Evolutionary conservation across 1,140 invertebrate species (phyloP), one percentile per base, ranked within the genome.

Genomic region (Matsumurasca onukii): DNA sequence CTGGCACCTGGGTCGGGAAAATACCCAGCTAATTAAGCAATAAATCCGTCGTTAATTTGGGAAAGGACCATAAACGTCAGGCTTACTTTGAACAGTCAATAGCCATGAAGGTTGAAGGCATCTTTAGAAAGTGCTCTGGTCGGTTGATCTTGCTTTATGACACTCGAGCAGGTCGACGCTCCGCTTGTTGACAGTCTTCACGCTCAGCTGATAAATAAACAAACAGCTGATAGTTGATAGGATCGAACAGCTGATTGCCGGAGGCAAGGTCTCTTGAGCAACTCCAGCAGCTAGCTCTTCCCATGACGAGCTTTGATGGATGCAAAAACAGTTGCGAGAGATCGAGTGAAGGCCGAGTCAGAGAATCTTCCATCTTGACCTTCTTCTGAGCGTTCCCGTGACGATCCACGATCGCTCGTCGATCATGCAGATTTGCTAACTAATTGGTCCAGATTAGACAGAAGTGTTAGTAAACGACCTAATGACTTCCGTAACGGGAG

Each of bases 301-400:
- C 55, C 55, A 59, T 59, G 55, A 59, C 24, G 55, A 17, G 34
- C n/a, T 25, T 59, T 59, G 24, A 52, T 52, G 49, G 22, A 52
- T 52, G 49, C 49, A 52, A 52, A 52, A 52, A 52, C 34, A 39
- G 34, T 39, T 39, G 34, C 34, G 34, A 39, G 34, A 39, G 34
- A 39, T 39, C 34, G 17, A 9, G 5, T 17, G 34, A 39, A 39
- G 34, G 34, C 34, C 17, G 5, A 9, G 5, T 5, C 5, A 39
- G 34, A 39, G 34, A 39, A 9, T 17, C 34, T 5, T 39, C 34
- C 34, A 17, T 39, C 34, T 5, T 17, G 34, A 17, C 34, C 5
- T 17, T 39, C 5, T 17, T 5, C 34, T 39, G 34, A 5, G 5
- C 17, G 34, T 39, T 39, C 34, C 34, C 34, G 34, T 39, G 34